Conservation (phyloP, 1,140 invertebrate species). For the Drosophila subobscura region DNA sequence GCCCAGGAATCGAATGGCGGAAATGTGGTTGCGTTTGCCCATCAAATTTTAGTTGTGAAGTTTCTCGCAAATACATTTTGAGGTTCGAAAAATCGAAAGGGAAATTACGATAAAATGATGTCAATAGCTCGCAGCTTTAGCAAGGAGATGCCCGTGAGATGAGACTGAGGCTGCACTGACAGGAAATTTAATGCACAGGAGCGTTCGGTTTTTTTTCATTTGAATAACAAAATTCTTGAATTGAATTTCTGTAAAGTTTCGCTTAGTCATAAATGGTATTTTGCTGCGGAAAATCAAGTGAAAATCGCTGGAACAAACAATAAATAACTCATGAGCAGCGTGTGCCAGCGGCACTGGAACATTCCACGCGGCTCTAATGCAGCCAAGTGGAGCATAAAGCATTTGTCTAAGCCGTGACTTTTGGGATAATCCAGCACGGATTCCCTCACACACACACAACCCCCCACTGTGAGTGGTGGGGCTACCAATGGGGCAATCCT, state of each 20-base stretch:
- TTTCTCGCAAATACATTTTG: constrained; percentile 9
- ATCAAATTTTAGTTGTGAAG: constrained; percentile 45
- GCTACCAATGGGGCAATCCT: constrained; percentile 5
- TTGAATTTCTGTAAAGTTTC: no score
- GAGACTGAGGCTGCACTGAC: no score
- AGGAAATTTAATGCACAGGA: no score
- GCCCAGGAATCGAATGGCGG: constrained; percentile 5
- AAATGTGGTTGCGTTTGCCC: constrained; percentile 27
- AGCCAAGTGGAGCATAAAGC: constrained; percentile 58
- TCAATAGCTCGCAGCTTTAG: no score
- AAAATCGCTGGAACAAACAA: constrained; percentile 21
- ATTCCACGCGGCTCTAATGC: constrained; percentile 57
- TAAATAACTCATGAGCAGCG: constrained; percentile 74
- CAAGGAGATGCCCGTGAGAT: no score
- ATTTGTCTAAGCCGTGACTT: constrained; percentile 72
- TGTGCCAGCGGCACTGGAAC: constrained; percentile 50
- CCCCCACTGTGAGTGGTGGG: background rate
- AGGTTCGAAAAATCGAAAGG: no score
- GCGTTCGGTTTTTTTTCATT: no score
- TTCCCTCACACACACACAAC: constrained; percentile 15
- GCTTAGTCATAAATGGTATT: no score
- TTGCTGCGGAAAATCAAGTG: no score
- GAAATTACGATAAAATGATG: constrained; percentile 25
- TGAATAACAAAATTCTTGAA: no score
- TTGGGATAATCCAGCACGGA: constrained; percentile 45